Base-by-base conservation (phyloP, 2,888 invertebrate species). In the Xanthia icteritia region DNA sequence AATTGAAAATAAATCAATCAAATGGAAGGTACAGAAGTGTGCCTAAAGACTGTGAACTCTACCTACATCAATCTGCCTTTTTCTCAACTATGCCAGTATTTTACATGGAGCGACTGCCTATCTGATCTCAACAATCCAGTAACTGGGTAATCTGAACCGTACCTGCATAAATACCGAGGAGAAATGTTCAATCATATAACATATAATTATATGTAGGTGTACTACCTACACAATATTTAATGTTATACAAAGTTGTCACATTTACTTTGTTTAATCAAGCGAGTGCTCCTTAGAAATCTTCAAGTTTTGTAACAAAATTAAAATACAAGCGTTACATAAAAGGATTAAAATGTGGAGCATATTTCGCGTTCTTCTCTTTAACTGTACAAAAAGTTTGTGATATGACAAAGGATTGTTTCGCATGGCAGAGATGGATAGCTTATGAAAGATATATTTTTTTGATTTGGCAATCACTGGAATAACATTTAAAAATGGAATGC, bases 401-500 rank as follows among this genome's bases (percentile, higher is more conserved):
- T 90, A 91, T 91, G 90, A 94, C 94, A 95, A 94, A 92, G 89
- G 92, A 86, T 91, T 93, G 93, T 94, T 94, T 94, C 91, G 87
- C 88, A 84, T 88, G 81, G 87, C 89, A 90, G 88, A 91, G 91
- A 92, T 91, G 90, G 89, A 89, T 88, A 90, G 87, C 73, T 91
- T 93, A 92, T 92, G 92, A 92, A 94, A 92, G 90, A 90, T 93
- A 90, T 93, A 89, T 92, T 93, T 94, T 94, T 94, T 94, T 94
- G 91, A 92, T 92, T 88, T 92, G 90, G 92, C 92, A 93, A 94
- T 91, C 90, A 91, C 90, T 91, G 89, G 91, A 91, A 93, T 93
- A 94, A 92, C 93, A 92, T 94, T 94, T 92, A 92, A 93, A 94
- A 93, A 92, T 92, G 92, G 93, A 95, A 94, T 95, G 94, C 91